These are phyloP conservation scores for Pocota personata DNA, from an alignment of 2,888 invertebrate genomes.

Conservation along the genomic window DNA sequence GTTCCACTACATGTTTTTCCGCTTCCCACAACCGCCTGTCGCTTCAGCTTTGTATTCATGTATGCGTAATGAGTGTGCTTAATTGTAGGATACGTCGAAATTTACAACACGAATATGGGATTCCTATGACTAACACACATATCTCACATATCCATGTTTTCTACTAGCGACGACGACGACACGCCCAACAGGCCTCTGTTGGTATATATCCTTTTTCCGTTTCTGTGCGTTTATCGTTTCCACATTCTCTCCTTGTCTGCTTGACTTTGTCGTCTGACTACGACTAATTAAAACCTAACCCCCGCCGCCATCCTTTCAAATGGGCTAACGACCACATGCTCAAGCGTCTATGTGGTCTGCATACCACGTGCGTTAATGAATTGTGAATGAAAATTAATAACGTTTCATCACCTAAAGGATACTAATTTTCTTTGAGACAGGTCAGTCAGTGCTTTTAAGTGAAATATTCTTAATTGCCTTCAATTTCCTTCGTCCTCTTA, in stretches of 20 bases:
- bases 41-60: conserved; percentile 14
- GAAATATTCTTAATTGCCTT: conserved; percentile 22
- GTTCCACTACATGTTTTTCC: background rate
- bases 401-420: conserved; percentile 29
- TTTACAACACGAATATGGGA: conserved; percentile 17
- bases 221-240: background rate
- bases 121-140: background rate
- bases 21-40: too few species aligned
- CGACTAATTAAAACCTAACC: conserved; percentile 25
- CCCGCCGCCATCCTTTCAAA: background rate
- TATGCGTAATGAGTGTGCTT: conserved; percentile 16
- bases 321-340: background rate
- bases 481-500: background rate
- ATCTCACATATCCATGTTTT: background rate
- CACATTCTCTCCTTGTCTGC: background rate
- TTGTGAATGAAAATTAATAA: conserved; percentile 17
- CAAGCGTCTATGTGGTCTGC: background rate
- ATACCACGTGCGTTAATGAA: conserved; percentile 20
- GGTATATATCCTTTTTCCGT: background rate
- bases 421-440: background rate
- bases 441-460: background rate
- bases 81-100: conserved; percentile 25
- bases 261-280: conserved; percentile 25
- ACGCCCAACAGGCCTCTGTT: background rate
- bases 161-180: background rate